Percentiles rank a stretch among this genome's conserved stretches.
Conservation (phyloP, 2,888 invertebrate genomes). For the Osmoderma eremita region DNA sequence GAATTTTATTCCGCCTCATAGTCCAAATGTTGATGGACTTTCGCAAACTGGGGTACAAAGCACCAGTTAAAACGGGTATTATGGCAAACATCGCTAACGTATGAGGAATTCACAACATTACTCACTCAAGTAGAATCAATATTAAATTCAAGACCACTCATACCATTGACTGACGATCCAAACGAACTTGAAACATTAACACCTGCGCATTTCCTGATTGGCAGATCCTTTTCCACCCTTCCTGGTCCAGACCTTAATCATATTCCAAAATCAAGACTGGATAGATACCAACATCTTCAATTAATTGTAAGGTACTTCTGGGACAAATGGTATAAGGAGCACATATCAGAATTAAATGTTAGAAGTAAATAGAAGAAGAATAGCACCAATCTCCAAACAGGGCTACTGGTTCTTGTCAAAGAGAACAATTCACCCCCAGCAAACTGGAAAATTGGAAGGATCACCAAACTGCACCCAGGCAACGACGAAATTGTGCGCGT, state of each 20-base stretch:
- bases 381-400: conserved; percentile 23
- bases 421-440: conserved; percentile 7
- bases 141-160: too few species aligned
- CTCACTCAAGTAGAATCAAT: too few species aligned
- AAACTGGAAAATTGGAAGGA: not conserved
- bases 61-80: too few species aligned
- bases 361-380: conserved; percentile 44
- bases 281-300: conserved; percentile 39
- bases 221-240: conserved; percentile 23
- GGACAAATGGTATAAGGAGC: conserved; percentile 46
- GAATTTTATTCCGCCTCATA: too few species aligned
- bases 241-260: conserved; percentile 21
- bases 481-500: conserved; percentile 13
- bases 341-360: conserved; percentile 43
- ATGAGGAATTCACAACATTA: too few species aligned
- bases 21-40: too few species aligned
- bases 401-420: conserved; percentile 16
- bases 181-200: conserved; percentile 42
- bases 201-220: conserved; percentile 46
- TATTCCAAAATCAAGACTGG: conserved; percentile 36
- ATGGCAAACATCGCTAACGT: too few species aligned
- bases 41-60: too few species aligned
- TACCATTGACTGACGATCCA: conserved; percentile 17
- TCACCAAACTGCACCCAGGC: not conserved
- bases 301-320: conserved; percentile 46